Conservation (phyloP, 2,113 vertebrate species). For the Lipophrys pholis region DNA sequence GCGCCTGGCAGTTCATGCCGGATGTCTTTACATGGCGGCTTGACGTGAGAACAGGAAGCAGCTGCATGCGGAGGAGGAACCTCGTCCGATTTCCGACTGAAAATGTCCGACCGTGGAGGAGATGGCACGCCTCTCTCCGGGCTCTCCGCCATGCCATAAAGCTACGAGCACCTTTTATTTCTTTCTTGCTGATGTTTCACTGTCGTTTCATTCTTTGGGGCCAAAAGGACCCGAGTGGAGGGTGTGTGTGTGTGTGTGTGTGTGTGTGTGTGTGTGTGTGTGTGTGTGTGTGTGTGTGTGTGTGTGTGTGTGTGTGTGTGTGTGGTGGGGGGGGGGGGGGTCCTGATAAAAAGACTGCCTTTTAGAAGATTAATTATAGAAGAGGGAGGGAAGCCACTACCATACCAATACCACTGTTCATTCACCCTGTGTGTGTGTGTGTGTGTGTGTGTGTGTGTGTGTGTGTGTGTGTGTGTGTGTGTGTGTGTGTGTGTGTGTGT, state of each 20-base stretch:
- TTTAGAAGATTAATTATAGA: conserved; percentile 59
- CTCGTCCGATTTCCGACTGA: background rate
- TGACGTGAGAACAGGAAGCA: background rate
- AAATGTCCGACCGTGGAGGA: conserved; percentile 39
- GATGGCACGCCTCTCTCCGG: conserved; percentile 29
- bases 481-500: conserved; percentile 47
- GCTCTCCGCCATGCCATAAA: conserved; percentile 62
- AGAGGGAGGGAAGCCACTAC: conserved; percentile 74
- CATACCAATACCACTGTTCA: conserved; percentile 64
- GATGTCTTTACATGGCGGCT: too few relatives aligned
- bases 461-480: conserved; percentile 43
- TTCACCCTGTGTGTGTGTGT: conserved; percentile 43
- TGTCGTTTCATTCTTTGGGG: conserved; percentile 64
- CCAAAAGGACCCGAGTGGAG: conserved; percentile 47
- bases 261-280: conserved; percentile 12
- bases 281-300: background rate
- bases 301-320: background rate
- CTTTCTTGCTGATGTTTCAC: conserved; percentile 65
- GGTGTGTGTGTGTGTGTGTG: background rate
- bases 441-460: conserved; percentile 49
- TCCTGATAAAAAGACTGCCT: conserved; percentile 64
- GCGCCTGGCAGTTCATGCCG: too few relatives aligned
- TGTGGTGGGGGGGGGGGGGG: conserved; percentile 32
- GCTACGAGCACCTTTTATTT: conserved; percentile 65
- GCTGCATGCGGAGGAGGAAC: too few relatives aligned